Evolutionary conservation across 2,888 invertebrate genomes (phyloP), one percentile per base, ranked within the genome.

Genomic region (Entomobrya multifasciata): DNA sequence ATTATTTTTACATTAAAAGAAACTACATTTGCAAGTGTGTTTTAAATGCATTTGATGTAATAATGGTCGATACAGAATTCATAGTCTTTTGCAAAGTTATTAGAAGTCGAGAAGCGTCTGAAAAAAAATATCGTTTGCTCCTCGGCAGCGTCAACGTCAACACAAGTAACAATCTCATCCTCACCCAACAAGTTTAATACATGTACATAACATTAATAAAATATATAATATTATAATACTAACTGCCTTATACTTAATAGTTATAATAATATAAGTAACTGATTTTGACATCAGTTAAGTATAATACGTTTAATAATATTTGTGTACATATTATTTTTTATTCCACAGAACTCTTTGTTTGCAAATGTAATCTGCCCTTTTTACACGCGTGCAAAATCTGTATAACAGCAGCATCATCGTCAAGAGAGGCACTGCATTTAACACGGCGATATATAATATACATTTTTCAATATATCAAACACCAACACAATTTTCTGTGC

Each of bases 321-420:
- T n/a, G n/a, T 22, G 17, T 27, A 27, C 74, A 74, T 72, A 52
- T n/a, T 49, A 27, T 27, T 22, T 20, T 80, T 60, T 82, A 60
- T 82, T 72, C 82, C 47, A 65, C 74, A 83, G 5, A 83, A 83
- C 36, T 76, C 83, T 83, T 83, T 83, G 83, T 83, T 83, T 83
- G 83, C 65, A 83, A 83, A 76, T 76, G 83, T 83, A 76, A 76
- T 83, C 82, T 60, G 27, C 2, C 52, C 8, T 70, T 67, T 72
- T 67, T 52, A 72, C 49, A 72, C 27, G 47, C 49, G 25, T 72
- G 10, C 25, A 49, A 47, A n/a, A n/a, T n/a, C n/a, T n/a, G n/a
- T n/a, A n/a, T n/a, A n/a, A n/a, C n/a, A 70, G 25, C 72, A n/a
- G n/a, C n/a, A n/a, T n/a, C n/a, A n/a, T n/a, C n/a, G n/a, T n/a